These are phyloP conservation scores for Rissa tridactyla DNA, from an alignment of 2,113 vertebrate species.

Conservation along the genomic window DNA sequence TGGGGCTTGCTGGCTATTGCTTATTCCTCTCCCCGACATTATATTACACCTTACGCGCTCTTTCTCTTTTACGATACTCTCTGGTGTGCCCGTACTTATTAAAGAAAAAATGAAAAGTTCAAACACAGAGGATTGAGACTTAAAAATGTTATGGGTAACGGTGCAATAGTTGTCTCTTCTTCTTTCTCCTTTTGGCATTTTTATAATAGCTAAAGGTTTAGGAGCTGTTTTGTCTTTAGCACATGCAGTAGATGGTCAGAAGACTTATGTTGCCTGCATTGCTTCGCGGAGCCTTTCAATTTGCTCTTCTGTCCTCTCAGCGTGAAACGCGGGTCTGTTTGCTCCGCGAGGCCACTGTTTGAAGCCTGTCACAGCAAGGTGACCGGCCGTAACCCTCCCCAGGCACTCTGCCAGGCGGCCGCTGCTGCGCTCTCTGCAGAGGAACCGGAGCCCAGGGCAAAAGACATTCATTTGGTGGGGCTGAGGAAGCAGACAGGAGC, in stretches of 20 bases:
- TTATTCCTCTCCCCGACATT: background rate
- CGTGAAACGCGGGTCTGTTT: background rate
- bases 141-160: background rate
- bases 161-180: background rate
- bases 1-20: background rate
- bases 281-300: background rate
- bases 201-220: background rate
- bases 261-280: background rate
- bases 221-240: background rate
- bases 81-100: background rate
- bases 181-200: background rate
- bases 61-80: background rate
- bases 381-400: background rate
- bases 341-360: background rate
- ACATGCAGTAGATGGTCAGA: background rate
- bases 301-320: background rate
- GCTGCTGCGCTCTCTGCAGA: accelerated
- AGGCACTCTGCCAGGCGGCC: background rate
- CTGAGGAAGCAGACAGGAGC: background rate
- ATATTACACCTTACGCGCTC: background rate
- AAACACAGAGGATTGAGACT: background rate
- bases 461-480: background rate
- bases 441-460: background rate
- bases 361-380: background rate
- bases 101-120: background rate